Percentiles rank a stretch among this genome's conserved stretches.
These are phyloP conservation scores for Zapus hudsonius DNA, from an alignment of 2,113 vertebrate species.

Conservation along the genomic window DNA sequence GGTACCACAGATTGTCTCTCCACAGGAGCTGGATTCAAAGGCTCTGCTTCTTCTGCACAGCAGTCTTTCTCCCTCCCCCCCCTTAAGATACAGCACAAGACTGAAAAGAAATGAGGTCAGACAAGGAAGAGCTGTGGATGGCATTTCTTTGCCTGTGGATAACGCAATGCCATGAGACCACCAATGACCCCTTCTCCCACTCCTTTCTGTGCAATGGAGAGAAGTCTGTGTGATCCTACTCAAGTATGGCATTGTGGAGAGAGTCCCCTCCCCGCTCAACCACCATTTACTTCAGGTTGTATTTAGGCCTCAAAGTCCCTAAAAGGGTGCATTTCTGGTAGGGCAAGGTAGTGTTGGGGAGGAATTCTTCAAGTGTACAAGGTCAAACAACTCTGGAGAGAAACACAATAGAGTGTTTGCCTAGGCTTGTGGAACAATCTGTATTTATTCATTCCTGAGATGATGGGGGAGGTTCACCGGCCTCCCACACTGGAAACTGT, in stretches of 20 bases:
- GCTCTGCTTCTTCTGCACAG: neutral
- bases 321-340: conserved; percentile 29
- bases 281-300: neutral
- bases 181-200: neutral
- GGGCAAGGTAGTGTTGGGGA: conserved; percentile 38
- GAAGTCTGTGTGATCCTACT: neutral
- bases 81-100: neutral
- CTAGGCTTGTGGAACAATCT: conserved; percentile 64
- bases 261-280: neutral
- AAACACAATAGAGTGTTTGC: conserved; percentile 66
- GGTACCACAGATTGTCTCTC: neutral
- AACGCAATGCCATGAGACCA: neutral
- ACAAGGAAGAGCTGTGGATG: conserved; percentile 7
- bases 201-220: neutral
- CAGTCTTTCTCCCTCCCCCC: neutral
- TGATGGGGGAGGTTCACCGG: conserved; percentile 50
- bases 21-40: neutral
- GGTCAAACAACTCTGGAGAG: conserved; percentile 53
- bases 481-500: conserved; percentile 75
- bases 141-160: neutral
- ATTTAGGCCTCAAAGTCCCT: conserved; percentile 32
- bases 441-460: conserved; percentile 33
- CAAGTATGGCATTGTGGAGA: neutral
- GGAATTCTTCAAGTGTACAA: conserved; percentile 62
- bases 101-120: conserved; percentile 42